Percentiles rank a stretch among this genome's conserved stretches.
Conservation (phyloP, 1,140 invertebrate species). For the Penaeus vannamei region DNA sequence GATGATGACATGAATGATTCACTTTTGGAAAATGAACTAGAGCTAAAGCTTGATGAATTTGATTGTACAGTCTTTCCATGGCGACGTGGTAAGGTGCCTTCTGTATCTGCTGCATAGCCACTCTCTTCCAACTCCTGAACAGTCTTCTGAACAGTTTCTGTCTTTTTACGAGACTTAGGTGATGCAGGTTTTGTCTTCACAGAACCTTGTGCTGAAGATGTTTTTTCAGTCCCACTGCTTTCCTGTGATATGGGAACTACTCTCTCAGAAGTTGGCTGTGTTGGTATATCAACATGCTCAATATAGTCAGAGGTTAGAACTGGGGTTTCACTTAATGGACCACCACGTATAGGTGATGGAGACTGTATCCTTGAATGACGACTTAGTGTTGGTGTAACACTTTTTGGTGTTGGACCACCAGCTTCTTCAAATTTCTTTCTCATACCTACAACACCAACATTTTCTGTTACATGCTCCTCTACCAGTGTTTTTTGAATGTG, state of each 20-base stretch:
- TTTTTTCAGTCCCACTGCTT: constrained; percentile 31
- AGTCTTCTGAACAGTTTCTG: constrained; percentile 58
- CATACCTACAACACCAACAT: constrained; percentile 43
- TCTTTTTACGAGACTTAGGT: constrained; percentile 75
- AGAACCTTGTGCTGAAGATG: constrained; percentile 35
- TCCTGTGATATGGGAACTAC: constrained; percentile 32
- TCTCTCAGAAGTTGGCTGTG: constrained; percentile 25
- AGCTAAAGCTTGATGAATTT: constrained; percentile 36
- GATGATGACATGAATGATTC: constrained; percentile 64
- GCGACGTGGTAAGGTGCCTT: constrained; percentile 62
- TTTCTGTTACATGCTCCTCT: constrained; percentile 28
- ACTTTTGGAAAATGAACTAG: constrained; percentile 60
- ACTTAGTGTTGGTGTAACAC: not conserved
- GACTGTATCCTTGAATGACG: constrained; percentile 27
- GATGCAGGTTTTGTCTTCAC: constrained; percentile 74
- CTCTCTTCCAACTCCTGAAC: constrained; percentile 74
- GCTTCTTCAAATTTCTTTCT: constrained; percentile 53
- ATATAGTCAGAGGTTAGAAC: not conserved
- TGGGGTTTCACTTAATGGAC: not conserved
- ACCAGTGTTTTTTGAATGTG: constrained; percentile 51
- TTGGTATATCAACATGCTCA: constrained; percentile 5
- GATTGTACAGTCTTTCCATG: constrained; percentile 47
- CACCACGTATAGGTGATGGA: constrained; percentile 40
- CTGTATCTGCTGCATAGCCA: constrained; percentile 81
- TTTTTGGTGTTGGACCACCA: constrained; percentile 51